A percentile compares a stretch with the other conserved stretches of the same genome.
Evolutionary conservation across 2,888 invertebrate genomes (phyloP).

Genomic region (Catocala sponsa): DNA sequence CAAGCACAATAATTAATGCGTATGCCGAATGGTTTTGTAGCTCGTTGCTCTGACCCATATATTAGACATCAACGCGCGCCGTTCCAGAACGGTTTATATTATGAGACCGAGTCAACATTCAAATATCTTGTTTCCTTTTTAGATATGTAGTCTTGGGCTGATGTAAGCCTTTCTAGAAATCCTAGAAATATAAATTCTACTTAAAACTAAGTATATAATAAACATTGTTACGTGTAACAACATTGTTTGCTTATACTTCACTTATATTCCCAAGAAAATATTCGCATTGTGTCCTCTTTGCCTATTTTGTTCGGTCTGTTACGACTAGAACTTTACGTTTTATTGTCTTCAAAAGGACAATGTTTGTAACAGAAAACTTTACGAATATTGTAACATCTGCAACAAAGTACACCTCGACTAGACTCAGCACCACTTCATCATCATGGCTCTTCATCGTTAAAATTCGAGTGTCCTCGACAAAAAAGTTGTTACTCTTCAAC

Average conservation of each 20-base stretch:
- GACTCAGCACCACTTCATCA: no score
- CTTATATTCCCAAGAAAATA: slow-evolving; percentile 1
- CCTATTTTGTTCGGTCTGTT: no score
- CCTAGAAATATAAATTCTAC: slow-evolving; percentile 4
- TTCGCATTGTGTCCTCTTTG: slow-evolving; percentile 5
- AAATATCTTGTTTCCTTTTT: not conserved
- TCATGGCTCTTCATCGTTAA: no score
- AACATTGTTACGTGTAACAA: slow-evolving; percentile 13
- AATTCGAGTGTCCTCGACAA: no score
- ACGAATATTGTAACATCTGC: no score
- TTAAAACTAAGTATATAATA: slow-evolving; percentile 1
- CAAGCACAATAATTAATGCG: slow-evolving; percentile 11
- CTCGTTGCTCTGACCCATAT: slow-evolving; percentile 60
- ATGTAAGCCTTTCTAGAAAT: slow-evolving; percentile 10
- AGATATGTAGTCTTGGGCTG: not conserved
- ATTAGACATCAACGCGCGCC: slow-evolving; percentile 81
- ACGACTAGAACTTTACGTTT: no score
- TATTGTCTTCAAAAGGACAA: no score
- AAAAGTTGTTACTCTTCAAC: no score
- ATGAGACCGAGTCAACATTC: not conserved
- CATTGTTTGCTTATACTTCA: slow-evolving; percentile 3
- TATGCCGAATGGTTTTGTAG: slow-evolving; percentile 18
- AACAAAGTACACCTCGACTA: no score
- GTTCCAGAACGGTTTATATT: slow-evolving; percentile 11
- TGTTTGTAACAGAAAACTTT: no score